Evolutionary conservation across 2,888 invertebrate species (phyloP).

Genomic region (Dolomedes plantarius): DNA sequence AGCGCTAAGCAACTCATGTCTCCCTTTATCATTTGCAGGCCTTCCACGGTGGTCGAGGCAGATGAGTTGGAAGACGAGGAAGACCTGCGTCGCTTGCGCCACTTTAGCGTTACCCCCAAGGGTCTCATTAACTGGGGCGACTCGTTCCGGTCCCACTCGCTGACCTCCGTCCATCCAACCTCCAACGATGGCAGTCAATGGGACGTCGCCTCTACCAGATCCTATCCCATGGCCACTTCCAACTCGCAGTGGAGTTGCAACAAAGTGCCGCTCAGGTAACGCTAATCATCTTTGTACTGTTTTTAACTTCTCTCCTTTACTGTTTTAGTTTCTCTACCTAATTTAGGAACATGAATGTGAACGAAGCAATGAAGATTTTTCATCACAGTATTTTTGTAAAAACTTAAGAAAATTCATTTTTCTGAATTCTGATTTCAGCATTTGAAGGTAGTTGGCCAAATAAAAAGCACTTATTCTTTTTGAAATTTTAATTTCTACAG

Average conservation of each 20-base stretch:
- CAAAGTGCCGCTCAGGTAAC: constrained; percentile 44
- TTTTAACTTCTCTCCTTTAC: background rate
- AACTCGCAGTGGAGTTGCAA: constrained; percentile 49
- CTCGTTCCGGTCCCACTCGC: constrained; percentile 90
- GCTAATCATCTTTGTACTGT: no score
- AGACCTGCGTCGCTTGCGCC: constrained; percentile 92
- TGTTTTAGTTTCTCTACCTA: background rate
- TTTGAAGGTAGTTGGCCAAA: no score
- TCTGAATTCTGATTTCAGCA: no score
- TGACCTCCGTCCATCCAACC: constrained; percentile 75
- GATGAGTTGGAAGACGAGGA: constrained; percentile 85
- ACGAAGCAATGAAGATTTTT: no score
- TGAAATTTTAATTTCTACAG: no score
- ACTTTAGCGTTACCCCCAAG: constrained; percentile 94
- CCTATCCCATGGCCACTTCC: constrained; percentile 72
- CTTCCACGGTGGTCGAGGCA: constrained; percentile 75
- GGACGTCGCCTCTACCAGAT: constrained; percentile 72
- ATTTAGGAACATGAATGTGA: no score
- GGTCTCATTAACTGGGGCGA: constrained; percentile 96
- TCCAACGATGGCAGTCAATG: constrained; percentile 50
- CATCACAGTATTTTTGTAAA: no score
- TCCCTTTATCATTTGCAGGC: constrained; percentile 21
- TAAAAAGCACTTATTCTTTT: no score
- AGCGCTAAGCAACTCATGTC: no score
- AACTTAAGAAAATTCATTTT: no score